Evolutionary conservation across 92 coral and sea anemone species (phyloP).

Genomic region (Palythoa caribaeorum): DNA sequence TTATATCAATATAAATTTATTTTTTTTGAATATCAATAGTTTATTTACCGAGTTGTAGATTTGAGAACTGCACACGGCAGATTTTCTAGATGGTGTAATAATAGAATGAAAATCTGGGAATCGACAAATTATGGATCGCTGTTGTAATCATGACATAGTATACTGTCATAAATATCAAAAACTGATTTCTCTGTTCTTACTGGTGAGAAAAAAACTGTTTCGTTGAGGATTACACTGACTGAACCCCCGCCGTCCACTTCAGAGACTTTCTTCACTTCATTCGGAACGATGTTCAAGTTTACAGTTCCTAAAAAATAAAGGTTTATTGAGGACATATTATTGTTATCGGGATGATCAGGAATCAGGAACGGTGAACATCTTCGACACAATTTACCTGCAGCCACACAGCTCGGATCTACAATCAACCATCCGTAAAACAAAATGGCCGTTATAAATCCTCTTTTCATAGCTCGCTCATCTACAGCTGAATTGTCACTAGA

Average conservation of each 20-base stretch:
- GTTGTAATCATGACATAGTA: no score
- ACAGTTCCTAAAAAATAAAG: slow-evolving; percentile 4
- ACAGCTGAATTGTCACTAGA: not conserved
- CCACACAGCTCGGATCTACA: not conserved
- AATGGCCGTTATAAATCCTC: not conserved
- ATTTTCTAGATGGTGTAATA: no score
- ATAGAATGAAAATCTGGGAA: no score
- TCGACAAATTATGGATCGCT: no score
- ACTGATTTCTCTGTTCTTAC: slow-evolving; percentile 12
- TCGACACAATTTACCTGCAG: slow-evolving; percentile 24
- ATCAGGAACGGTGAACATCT: not conserved
- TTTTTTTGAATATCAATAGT: no score
- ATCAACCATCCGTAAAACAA: not conserved
- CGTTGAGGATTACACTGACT: slow-evolving; percentile 25
- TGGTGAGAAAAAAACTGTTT: slow-evolving; percentile 11
- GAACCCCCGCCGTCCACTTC: slow-evolving; percentile 29
- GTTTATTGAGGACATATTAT: not conserved
- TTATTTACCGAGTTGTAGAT: no score
- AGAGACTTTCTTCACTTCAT: slow-evolving; percentile 21
- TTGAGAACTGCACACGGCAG: no score
- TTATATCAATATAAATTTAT: no score
- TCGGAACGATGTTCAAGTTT: slow-evolving; percentile 9
- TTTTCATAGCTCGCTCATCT: not conserved
- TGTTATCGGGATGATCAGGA: no score
- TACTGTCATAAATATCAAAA: no score